Evolutionary conservation across 2,113 vertebrate species (phyloP), one percentile per base, ranked within the genome.

Genomic region (Calcarius ornatus): DNA sequence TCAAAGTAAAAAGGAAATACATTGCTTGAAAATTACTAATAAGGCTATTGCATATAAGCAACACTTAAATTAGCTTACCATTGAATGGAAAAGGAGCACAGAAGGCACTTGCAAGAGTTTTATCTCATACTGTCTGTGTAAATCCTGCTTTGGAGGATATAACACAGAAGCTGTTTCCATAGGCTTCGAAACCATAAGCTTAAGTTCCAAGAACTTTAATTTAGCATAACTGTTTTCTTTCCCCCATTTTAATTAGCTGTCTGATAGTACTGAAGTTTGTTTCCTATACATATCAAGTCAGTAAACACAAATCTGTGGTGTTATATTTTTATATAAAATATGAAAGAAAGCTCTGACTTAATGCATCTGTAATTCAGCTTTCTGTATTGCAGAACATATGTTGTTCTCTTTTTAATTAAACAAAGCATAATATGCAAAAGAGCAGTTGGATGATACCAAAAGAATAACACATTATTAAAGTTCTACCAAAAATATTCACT

Each of bases 261-360:
- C 78, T 97, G 79, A 92, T 96, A 82, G 88, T 81, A 86, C 76
- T 79, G 51, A 81, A 91, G 89, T 94, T 96, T 98, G 94, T 95
- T 97, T 97, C 96, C 77, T 94, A 91, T 95, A 96, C 73, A 90
- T 95, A 92, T 43, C 93, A 91, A 93, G 85, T 97, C 75, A 93
- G 91, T 96, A 97, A 97, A 97, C 93, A 97, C 79, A 94, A 97
- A 96, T 96, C 92, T 97, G 97, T 95, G 68, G 83, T 84, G 93
- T 94, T 97, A 93, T 47, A 75, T 95, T 97, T 97, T 94, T 94
- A 51, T 94, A 94, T 91, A 94, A 97, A 97, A 97, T 96, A 97
- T 92, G 96, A 96, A 96, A 65, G 96, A 91, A 87, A 83, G 81
- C 95, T 96, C 96, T 96, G 94, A 94, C 95, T 96, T 83, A 95